Conservation (phyloP, 1,140 invertebrate species). For the Nylanderia fulva region DNA sequence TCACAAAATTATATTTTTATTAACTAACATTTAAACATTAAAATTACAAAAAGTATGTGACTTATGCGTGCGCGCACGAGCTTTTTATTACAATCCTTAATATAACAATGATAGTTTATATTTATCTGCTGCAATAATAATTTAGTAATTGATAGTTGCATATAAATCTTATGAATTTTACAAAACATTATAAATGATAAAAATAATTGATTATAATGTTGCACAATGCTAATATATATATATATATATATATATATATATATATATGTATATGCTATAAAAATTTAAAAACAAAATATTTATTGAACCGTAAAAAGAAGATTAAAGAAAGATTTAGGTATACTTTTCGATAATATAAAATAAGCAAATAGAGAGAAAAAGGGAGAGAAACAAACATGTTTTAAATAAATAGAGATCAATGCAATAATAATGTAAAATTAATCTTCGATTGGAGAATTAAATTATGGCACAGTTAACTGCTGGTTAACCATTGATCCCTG, state of each 20-base stretch:
- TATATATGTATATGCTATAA: no score
- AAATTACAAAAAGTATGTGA: background rate
- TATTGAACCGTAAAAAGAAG: background rate
- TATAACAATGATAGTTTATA: background rate
- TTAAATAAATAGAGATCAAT: slow-evolving; percentile 33
- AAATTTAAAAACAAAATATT: slow-evolving; percentile 11
- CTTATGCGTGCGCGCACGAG: background rate
- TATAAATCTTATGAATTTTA: background rate
- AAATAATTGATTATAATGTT: background rate
- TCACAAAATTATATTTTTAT: no score
- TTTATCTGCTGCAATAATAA: background rate
- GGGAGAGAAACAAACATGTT: slow-evolving; percentile 13
- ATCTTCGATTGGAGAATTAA: slow-evolving; percentile 13
- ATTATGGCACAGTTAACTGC: background rate
- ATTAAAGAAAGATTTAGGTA: background rate
- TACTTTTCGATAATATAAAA: slow-evolving; percentile 25
- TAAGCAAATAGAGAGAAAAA: background rate
- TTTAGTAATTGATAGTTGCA: background rate
- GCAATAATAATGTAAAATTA: slow-evolving; percentile 8
- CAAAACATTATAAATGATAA: background rate
- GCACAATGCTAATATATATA: background rate
- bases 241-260: no score
- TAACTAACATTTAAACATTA: no score
- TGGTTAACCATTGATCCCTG: background rate
- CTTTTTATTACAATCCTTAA: background rate